A percentile compares a stretch with the other conserved stretches of the same genome.
These are phyloP conservation scores for Latrodectus geometricus DNA, from an alignment of 1,140 invertebrate genomes.

Conservation along the genomic window DNA sequence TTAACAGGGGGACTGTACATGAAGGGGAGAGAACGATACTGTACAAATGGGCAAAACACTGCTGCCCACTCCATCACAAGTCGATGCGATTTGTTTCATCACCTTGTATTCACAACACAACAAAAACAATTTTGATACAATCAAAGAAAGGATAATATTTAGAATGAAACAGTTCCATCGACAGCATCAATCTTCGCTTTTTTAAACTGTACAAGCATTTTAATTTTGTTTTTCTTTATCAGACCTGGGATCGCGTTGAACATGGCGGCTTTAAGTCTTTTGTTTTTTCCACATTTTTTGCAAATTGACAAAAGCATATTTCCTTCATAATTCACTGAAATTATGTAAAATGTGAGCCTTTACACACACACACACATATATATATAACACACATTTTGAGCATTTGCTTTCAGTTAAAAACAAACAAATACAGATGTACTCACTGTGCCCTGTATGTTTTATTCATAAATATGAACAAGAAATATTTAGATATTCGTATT, in stretches of 20 bases:
- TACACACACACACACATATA: neutral
- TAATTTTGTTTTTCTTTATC: neutral
- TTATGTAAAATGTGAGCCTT: neutral
- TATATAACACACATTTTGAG: neutral
- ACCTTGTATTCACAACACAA: neutral
- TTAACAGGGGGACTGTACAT: slow-evolving; percentile 53
- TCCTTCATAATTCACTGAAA: neutral
- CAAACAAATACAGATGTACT: neutral
- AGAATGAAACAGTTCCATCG: too few relatives aligned
- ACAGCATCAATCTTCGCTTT: neutral
- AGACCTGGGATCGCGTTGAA: neutral
- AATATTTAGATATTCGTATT: too few relatives aligned
- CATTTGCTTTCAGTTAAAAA: neutral
- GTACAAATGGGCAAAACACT: slow-evolving; percentile 14
- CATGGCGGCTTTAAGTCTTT: neutral
- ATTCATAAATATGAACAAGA: too few relatives aligned
- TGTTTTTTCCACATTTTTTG: too few relatives aligned
- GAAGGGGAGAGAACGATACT: slow-evolving; percentile 25
- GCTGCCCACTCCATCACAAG: neutral
- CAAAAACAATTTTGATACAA: neutral
- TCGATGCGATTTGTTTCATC: neutral
- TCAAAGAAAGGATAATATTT: neutral
- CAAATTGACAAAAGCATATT: neutral
- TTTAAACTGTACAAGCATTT: neutral
- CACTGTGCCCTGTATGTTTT: too few relatives aligned